These are phyloP conservation scores for Cathartes aura DNA, from an alignment of 2,113 vertebrate species.

Conservation along the genomic window DNA sequence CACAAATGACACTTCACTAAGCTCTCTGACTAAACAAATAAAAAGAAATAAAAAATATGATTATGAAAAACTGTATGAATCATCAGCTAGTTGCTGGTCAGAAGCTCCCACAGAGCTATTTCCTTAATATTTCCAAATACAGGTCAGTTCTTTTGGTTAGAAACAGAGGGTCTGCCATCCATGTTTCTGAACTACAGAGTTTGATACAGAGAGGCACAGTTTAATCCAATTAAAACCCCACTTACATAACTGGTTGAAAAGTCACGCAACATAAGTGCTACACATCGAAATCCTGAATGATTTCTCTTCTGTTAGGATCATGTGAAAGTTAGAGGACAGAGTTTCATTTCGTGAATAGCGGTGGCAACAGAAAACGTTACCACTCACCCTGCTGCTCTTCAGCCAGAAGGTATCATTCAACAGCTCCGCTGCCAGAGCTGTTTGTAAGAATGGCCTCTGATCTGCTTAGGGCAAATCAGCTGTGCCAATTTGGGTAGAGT, in stretches of 20 bases:
- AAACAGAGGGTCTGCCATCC: neutral
- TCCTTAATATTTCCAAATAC: neutral
- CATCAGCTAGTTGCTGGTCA: neutral
- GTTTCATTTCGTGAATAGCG: neutral
- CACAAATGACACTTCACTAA: neutral
- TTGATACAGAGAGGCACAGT: neutral
- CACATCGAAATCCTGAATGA: neutral
- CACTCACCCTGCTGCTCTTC: neutral
- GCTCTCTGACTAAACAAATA: neutral
- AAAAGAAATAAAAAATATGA: neutral
- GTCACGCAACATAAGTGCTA: neutral
- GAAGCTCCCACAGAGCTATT: neutral
- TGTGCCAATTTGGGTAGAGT: neutral
- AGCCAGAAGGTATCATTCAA: neutral
- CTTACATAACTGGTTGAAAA: neutral
- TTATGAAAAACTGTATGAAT: neutral
- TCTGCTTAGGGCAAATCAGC: neutral
- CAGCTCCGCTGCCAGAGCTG: neutral
- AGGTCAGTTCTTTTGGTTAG: neutral
- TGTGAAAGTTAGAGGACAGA: neutral
- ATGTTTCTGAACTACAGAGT: neutral
- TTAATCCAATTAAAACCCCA: neutral
- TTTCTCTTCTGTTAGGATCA: neutral
- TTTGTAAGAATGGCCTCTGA: neutral
- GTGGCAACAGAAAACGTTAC: neutral